Base-by-base conservation (phyloP, 2,113 vertebrate genomes). In the Siphamia tubifer region DNA sequence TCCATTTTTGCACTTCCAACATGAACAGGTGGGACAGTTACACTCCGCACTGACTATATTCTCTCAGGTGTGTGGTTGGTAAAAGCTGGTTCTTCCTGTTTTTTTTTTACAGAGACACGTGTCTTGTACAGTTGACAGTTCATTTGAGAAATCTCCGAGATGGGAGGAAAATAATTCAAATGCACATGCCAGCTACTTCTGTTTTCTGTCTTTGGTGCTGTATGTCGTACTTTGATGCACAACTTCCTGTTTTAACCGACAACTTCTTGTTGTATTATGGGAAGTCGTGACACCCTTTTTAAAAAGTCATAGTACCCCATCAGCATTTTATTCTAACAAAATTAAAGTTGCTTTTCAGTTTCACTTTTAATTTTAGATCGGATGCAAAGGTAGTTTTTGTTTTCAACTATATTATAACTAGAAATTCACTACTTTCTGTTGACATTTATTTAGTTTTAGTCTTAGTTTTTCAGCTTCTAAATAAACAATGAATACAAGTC, bases 221-320 rank as follows among this genome's bases (percentile, higher is more conserved):
- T 0, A 0, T 8, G 63, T 39, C 21, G 27, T 13, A 63, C 28
- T 64, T 44, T 70, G 55, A 58, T 51, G 15, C 1, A 2, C 13
- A 15, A 34, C 32, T 52, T 74, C 34, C 71, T 83, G 65, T 74
- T 5, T 2, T 6, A 39, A 8, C 74, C 79, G 79, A 81, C 85
- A 85, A 77, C 45, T 30, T 44, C 4, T 13, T 17, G 20, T 12
- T 49, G 49, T 3, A 4, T 68, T 34, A 47, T 3, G 47, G 62
- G 71, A 49, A 39, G 8, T 27, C 27, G 23, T 63, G 27, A 47
- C 60, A 44, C 35, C 30, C 12, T 15, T 27, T 12, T n/a, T 11
- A 2, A 48, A 30, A 17, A 16, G 28, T 4, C 25, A 24, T 24
- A 0, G 8, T 47, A 20, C 21, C 8, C 25, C 4, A 32, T 32